phyloP scores from a whole-genome alignment of 2,888 invertebrate genomes.

The Galeruca laticollis region DNA sequence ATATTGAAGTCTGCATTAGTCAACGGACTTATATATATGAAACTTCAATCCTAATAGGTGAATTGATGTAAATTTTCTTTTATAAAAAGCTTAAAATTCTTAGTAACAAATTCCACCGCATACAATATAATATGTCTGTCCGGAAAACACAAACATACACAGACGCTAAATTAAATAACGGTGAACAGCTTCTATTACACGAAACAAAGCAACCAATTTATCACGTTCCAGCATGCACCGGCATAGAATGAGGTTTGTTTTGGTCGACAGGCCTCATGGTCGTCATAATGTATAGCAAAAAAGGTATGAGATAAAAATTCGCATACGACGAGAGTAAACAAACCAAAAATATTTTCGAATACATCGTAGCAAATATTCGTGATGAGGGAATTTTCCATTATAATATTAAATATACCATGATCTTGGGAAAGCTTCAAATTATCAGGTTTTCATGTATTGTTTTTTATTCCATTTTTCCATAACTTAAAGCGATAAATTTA shows the following conservation, averaged over 20 bases:
- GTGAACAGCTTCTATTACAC: slow-evolving; percentile 36
- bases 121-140: background rate
- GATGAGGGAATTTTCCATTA: background rate
- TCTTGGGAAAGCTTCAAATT: too few species aligned
- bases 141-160: slow-evolving; percentile 17
- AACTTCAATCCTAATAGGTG: too few species aligned
- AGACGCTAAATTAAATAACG: slow-evolving; percentile 27
- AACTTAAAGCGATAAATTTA: too few species aligned
- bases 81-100: background rate
- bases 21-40: too few species aligned
- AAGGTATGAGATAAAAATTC: slow-evolving; percentile 20
- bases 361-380: background rate
- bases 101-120: slow-evolving; percentile 12
- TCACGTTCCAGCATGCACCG: slow-evolving; percentile 48
- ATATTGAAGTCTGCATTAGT: too few species aligned
- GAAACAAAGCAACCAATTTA: slow-evolving; percentile 51
- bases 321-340: slow-evolving; percentile 44
- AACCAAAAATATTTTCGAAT: slow-evolving; percentile 10
- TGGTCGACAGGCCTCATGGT: slow-evolving; percentile 41
- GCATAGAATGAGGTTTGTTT: slow-evolving; percentile 54
- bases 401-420: background rate
- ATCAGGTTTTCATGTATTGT: too few species aligned
- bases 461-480: too few species aligned
- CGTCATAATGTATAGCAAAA: background rate
- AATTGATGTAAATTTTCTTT: too few species aligned